Percentiles rank a stretch among this genome's conserved stretches.
These are phyloP conservation scores for Bombus affinis DNA, from an alignment of 1,140 invertebrate species.

Conservation along the genomic window DNA sequence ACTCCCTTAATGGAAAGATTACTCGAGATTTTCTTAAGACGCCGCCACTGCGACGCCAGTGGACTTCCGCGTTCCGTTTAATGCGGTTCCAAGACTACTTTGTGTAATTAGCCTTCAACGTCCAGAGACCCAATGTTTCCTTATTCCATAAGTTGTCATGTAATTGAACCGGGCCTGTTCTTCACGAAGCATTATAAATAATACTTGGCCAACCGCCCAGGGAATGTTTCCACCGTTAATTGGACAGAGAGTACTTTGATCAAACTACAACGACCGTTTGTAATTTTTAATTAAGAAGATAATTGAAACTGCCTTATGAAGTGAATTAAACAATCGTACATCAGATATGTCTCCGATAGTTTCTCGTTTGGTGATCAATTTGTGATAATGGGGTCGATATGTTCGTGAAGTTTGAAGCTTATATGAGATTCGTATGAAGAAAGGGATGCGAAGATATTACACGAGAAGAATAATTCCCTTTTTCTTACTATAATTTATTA, in stretches of 20 bases:
- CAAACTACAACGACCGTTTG: constrained; percentile 1
- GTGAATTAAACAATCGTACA: too few relatives aligned
- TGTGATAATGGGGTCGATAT: too few relatives aligned
- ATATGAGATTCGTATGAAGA: too few relatives aligned
- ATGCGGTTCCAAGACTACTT: constrained; percentile 28
- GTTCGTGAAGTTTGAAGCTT: too few relatives aligned
- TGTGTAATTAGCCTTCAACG: constrained; percentile 36
- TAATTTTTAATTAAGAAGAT: not conserved
- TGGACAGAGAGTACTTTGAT: constrained; percentile 38
- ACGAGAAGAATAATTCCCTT: too few relatives aligned
- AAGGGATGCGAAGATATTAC: too few relatives aligned
- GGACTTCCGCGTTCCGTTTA: constrained; percentile 12
- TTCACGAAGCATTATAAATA: not conserved
- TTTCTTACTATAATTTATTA: too few relatives aligned
- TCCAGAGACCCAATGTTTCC: not conserved
- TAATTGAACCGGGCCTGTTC: not conserved
- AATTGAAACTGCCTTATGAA: not conserved
- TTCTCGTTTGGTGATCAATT: too few relatives aligned
- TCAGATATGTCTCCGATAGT: too few relatives aligned
- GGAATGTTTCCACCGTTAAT: constrained; percentile 44
- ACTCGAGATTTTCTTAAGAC: constrained; percentile 33
- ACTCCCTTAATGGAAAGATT: constrained; percentile 41
- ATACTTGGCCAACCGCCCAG: not conserved
- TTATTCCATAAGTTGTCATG: constrained; percentile 15
- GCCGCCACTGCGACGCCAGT: not conserved